These are phyloP conservation scores for Microcebus murinus DNA, from an alignment of 2,113 vertebrate species.

Conservation along the genomic window DNA sequence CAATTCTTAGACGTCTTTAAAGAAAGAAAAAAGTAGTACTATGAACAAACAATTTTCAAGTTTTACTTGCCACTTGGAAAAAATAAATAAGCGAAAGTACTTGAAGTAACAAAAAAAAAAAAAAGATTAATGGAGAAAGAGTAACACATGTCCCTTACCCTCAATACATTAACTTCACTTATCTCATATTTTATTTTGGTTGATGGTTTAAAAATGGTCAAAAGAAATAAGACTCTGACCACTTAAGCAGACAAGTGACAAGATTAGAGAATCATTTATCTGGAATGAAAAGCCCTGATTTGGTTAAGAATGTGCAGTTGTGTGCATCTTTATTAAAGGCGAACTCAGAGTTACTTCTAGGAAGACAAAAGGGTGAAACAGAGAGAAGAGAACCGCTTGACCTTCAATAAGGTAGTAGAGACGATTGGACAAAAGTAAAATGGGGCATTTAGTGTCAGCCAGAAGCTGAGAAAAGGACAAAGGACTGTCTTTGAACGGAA, in stretches of 20 bases:
- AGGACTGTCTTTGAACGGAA: too few species aligned
- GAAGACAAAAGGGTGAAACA: background rate
- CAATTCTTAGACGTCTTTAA: background rate
- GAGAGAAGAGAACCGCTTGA: background rate
- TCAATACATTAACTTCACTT: background rate
- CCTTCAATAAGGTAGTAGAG: background rate
- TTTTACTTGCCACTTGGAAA: constrained; percentile 35
- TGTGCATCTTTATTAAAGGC: background rate
- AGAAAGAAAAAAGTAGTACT: constrained; percentile 28
- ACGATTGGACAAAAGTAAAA: background rate
- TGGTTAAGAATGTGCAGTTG: background rate
- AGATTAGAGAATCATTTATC: background rate
- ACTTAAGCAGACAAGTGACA: background rate
- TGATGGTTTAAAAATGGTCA: background rate
- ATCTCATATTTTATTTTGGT: background rate
- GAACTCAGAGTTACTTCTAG: background rate
- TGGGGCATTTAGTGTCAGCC: background rate
- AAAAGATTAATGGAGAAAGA: constrained; percentile 33
- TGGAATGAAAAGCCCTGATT: background rate
- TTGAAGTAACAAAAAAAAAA: constrained; percentile 36
- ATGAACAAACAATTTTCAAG: constrained; percentile 46
- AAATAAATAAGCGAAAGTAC: constrained; percentile 51
- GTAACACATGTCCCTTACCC: background rate
- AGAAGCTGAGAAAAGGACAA: background rate
- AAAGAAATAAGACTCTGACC: constrained; percentile 9